These are phyloP conservation scores for Taenioides sp. DNA, from an alignment of 2,797 vertebrate species.

Conservation along the genomic window DNA sequence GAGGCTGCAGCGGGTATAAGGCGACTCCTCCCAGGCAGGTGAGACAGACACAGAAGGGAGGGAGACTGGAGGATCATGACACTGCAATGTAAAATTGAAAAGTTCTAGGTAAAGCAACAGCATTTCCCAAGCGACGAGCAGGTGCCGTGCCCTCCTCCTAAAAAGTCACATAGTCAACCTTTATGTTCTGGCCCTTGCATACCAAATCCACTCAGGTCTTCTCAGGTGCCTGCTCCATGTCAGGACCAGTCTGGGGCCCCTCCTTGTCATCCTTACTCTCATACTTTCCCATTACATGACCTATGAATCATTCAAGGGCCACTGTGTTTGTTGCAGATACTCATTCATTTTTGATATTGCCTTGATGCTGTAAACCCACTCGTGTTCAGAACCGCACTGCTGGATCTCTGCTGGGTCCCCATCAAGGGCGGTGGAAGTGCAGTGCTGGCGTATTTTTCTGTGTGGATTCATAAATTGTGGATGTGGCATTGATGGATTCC, in stretches of 20 bases:
- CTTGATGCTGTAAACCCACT: conserved; percentile 67
- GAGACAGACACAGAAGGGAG: no score
- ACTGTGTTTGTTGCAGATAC: conserved; percentile 75
- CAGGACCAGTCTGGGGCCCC: conserved; percentile 26
- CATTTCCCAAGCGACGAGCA: no score
- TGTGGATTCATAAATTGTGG: conserved; percentile 66
- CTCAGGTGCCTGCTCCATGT: conserved; percentile 1
- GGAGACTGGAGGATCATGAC: no score
- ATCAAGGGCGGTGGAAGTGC: conserved; percentile 61
- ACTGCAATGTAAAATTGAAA: no score
- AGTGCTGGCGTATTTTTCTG: conserved; percentile 47
- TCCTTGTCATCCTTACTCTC: conserved; percentile 41
- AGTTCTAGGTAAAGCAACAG: no score
- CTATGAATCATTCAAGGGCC: conserved; percentile 75
- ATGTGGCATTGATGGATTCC: conserved; percentile 60
- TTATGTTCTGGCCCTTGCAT: no score
- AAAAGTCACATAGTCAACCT: no score
- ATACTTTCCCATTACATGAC: conserved; percentile 72
- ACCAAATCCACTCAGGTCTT: no score
- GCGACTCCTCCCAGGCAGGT: no score
- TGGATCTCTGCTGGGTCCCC: conserved; percentile 52
- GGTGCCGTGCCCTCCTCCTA: no score
- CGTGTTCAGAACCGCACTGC: conserved; percentile 40
- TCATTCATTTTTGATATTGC: conserved; percentile 75
- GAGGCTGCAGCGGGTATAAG: no score